Conservation (phyloP, 2,888 invertebrate species). For the Drosophila limbata region DNA sequence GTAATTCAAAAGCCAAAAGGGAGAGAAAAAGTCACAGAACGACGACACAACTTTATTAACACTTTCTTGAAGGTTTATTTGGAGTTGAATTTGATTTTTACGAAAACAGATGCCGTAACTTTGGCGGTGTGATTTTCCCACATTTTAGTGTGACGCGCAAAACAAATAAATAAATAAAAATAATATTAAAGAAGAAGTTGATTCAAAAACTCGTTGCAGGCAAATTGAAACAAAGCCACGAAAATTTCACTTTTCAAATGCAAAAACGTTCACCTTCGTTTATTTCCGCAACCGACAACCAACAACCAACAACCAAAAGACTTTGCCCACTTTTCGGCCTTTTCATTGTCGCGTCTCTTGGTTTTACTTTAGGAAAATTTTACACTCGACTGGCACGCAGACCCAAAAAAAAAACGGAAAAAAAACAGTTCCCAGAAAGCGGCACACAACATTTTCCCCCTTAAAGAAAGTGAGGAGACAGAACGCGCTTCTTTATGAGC, state of each 20-base stretch:
- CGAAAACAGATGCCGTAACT: conserved; percentile 63
- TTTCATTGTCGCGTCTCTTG: conserved; percentile 59
- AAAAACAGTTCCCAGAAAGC: conserved; percentile 39
- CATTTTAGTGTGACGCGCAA: conserved; percentile 50
- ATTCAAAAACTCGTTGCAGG: conserved; percentile 33
- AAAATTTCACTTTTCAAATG: conserved; percentile 80
- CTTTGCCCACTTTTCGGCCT: conserved; percentile 45
- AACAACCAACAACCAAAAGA: conserved; percentile 33
- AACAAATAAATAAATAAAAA: conserved; percentile 65
- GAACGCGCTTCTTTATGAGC: conserved; percentile 61
- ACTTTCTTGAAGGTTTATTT: conserved; percentile 54
- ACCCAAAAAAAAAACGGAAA: conserved; percentile 16
- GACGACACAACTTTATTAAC: conserved; percentile 74
- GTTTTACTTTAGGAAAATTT: conserved; percentile 56
- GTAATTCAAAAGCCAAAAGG: conserved; percentile 63
- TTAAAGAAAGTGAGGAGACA: conserved; percentile 64
- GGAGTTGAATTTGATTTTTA: conserved; percentile 28
- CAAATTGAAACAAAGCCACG: conserved; percentile 58
- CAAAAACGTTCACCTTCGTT: conserved; percentile 78
- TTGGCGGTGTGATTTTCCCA: conserved; percentile 67
- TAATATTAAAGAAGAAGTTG: conserved; percentile 21
- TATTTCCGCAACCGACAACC: conserved; percentile 66
- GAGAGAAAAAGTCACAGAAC: conserved; percentile 57
- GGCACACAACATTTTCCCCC: conserved; percentile 35
- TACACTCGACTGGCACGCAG: conserved; percentile 58